Percentiles rank a stretch among this genome's conserved stretches.
These are phyloP conservation scores for Galerucella pusilla DNA, from an alignment of 2,888 invertebrate genomes.

Conservation along the genomic window DNA sequence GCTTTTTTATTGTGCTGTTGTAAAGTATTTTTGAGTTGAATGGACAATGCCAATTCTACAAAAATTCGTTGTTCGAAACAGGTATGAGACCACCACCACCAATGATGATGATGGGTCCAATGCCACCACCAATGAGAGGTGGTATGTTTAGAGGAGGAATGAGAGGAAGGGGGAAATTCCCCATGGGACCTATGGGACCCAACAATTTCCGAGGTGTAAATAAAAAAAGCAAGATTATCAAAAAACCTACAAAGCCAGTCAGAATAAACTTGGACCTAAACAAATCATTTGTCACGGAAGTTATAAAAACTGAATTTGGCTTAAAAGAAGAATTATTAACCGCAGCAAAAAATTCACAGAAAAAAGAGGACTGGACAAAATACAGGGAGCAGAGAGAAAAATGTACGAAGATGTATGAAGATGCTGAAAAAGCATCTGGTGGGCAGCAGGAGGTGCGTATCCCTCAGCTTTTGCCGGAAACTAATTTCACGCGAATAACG, in stretches of 20 bases:
- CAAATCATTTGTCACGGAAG: slow-evolving; percentile 71
- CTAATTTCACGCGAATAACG: slow-evolving; percentile 62
- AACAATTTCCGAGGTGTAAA: slow-evolving; percentile 52
- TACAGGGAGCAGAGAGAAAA: slow-evolving; percentile 71
- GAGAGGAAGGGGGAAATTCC: slow-evolving; percentile 47
- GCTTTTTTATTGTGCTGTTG: not conserved
- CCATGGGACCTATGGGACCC: slow-evolving; percentile 28
- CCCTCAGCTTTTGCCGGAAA: slow-evolving; percentile 64
- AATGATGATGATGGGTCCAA: slow-evolving; percentile 57
- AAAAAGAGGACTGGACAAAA: slow-evolving; percentile 68
- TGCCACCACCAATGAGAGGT: slow-evolving; percentile 50
- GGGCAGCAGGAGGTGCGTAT: slow-evolving; percentile 68
- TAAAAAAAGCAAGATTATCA: slow-evolving; percentile 58
- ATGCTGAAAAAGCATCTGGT: slow-evolving; percentile 68
- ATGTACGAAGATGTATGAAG: slow-evolving; percentile 69
- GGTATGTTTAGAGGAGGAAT: slow-evolving; percentile 51
- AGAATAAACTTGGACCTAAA: slow-evolving; percentile 62
- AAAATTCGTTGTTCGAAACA: slow-evolving; percentile 11
- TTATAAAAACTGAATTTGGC: slow-evolving; percentile 67
- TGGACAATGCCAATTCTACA: not conserved
- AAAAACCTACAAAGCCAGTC: slow-evolving; percentile 50
- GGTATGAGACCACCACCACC: slow-evolving; percentile 52
- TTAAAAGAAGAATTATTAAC: slow-evolving; percentile 67
- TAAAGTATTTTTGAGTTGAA: not conserved
- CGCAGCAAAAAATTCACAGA: slow-evolving; percentile 65